Base-by-base conservation (phyloP, 2,113 vertebrate species). In the Suncus etruscus region DNA sequence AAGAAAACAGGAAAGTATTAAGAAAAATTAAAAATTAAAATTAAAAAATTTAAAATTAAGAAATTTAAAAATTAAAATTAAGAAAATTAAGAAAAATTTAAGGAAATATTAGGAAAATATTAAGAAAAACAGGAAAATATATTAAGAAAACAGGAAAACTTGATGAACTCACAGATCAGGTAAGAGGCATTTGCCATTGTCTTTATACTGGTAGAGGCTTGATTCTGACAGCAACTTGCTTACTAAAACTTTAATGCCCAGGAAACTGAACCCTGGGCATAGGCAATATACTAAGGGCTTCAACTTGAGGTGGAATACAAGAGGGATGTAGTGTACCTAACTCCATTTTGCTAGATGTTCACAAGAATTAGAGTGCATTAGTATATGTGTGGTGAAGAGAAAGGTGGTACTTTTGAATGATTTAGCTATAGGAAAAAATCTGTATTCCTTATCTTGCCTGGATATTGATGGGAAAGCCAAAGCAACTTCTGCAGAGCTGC, bases 401-500 rank as follows among this genome's bases (percentile, higher is more conserved):
- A 84, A 9, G n/a, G 29, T 4, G 69, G 77, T 14, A 7, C 22
- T 81, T 66, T 51, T 58, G 54, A 65, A 74, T 61, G 61, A 6
- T 47, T 63, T 47, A 51, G 2, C 47, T 87, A 14, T 47, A 90
- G 72, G n/a, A 58, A 29, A 39, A 92, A 4, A 22, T 84, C 32
- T 70, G 0, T 77, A n/a, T 92, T 58, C 7, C 66, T 90, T 79
- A 78, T 70, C 50, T 72, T 48, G 75, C 65, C 25, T 27, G 12
- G 27, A 6, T n/a, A 68, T 86, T 80, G 89, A 45, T 73, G 32
- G 45, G 72, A 32, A 51, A 83, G 74, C 47, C 29, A 92, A 73
- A 74, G 75, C 54, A 83, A n/a, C 48, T 74, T 92, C 72, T 93
- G 32, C 58, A 75, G 77, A 86, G 61, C 25, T 61, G 29, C 63